phyloP scores from a whole-genome alignment of 2,113 vertebrate genomes.

The Lampris incognitus region DNA sequence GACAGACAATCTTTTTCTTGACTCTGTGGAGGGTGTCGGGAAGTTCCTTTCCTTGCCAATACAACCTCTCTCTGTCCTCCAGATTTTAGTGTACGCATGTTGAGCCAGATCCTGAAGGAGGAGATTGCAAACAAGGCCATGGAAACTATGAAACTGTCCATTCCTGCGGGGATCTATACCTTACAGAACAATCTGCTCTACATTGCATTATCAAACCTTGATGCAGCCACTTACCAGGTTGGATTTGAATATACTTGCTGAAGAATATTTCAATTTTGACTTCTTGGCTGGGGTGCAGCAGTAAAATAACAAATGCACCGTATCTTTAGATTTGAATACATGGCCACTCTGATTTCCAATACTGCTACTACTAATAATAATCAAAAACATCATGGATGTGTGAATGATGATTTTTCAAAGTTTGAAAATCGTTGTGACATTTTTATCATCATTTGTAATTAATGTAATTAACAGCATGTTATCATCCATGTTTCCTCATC shows the following conservation, averaged over 20 bases:
- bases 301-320: not conserved
- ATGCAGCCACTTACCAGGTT: conserved; percentile 87
- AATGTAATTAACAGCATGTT: no score
- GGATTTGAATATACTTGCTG: conserved; percentile 22
- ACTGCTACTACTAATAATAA: not conserved
- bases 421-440: not conserved
- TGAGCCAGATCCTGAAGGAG: conserved; percentile 88
- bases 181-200: conserved; percentile 99
- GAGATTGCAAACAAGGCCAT: conserved; percentile 92
- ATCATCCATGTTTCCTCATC: not conserved
- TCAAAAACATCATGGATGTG: not conserved
- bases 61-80: conserved; percentile 13
- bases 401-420: not conserved
- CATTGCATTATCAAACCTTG: conserved; percentile 95
- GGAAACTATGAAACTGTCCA: conserved; percentile 94
- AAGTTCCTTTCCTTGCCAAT: conserved; percentile 11
- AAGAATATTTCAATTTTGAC: not conserved
- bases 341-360: not conserved
- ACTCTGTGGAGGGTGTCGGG: not conserved
- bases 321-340: not conserved
- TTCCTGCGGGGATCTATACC: conserved; percentile 98
- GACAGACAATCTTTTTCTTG: not conserved
- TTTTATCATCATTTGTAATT: no score
- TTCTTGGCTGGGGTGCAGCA: not conserved
- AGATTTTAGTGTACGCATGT: conserved; percentile 88